phyloP scores from a whole-genome alignment of 2,888 invertebrate species.

The Apodemia duryi region DNA sequence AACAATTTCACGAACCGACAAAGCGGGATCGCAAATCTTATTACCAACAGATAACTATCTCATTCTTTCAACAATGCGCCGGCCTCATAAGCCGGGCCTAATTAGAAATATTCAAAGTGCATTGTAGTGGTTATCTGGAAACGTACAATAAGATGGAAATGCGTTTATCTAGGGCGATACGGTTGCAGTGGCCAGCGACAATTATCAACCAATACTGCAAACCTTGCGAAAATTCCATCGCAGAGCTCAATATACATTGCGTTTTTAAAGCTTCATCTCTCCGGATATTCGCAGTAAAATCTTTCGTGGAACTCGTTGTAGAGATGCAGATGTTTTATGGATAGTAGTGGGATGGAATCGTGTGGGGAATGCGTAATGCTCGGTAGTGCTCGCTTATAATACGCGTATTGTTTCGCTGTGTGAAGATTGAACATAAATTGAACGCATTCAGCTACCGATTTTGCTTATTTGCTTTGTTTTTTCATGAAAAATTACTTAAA shows the following conservation, averaged over 20 bases:
- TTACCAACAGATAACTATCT: constrained; percentile 74
- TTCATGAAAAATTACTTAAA: neutral
- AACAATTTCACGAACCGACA: constrained; percentile 69
- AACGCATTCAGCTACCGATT: constrained; percentile 20
- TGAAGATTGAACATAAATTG: constrained; percentile 32
- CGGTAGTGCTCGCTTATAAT: constrained; percentile 67
- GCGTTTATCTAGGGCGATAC: constrained; percentile 76
- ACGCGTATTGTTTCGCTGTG: constrained; percentile 31
- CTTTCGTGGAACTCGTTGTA: constrained; percentile 30
- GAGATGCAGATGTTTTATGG: constrained; percentile 16
- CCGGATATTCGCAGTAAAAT: constrained; percentile 16
- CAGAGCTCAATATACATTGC: constrained; percentile 41
- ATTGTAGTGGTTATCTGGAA: constrained; percentile 68
- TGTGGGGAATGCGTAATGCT: constrained; percentile 71
- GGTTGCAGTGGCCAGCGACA: constrained; percentile 58
- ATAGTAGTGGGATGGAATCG: constrained; percentile 48
- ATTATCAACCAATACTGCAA: constrained; percentile 56
- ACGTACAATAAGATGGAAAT: constrained; percentile 72
- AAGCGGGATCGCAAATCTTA: constrained; percentile 76
- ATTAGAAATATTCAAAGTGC: constrained; percentile 78
- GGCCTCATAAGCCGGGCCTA: constrained; percentile 73
- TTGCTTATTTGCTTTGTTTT: neutral
- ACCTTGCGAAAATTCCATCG: constrained; percentile 38
- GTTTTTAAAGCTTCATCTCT: constrained; percentile 22
- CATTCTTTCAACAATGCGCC: constrained; percentile 75